Evolutionary conservation across 37 sponge, comb jelly and placozoan genomes (phyloP), one percentile per base, ranked within the genome.

Genomic region (Amphimedon queenslandica): DNA sequence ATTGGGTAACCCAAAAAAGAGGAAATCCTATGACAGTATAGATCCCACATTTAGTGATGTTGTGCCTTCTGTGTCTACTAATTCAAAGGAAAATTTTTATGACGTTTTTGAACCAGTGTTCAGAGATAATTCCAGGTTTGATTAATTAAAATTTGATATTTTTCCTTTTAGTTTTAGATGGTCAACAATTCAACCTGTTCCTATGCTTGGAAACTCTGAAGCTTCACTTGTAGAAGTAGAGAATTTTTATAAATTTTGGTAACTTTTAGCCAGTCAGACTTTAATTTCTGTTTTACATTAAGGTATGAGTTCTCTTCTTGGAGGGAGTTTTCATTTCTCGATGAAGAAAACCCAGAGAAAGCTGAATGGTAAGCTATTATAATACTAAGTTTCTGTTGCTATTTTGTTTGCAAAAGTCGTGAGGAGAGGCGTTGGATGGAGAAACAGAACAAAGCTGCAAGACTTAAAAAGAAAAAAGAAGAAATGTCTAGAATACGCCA

Each of bases 281-380:
- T 39, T n/a, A 29, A 37, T 64, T 40, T 61, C 42, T 30, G 64
- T 61, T 16, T 60, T 24, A 61, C 57, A 5, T 5, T n/a, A 43
- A 89, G 90, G 90, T 96, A 93, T 55, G 66, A 77, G n/a, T 94
- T 98, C 74, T 80, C 88, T 23, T 88, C 93, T 23, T 98, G 99
- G 99, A 80, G 99, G 55, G 99, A 98, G 41, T 98, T 92, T 40
- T 98, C 99, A 0, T 98, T 92, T 55, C 74, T 87, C 1, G 99
- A 98, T 70, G 87, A 98, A 58, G 95, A 98, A 64, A 88, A 91
- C 28, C 63, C 66, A 13, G 90, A 94, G 56, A 98, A 94, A 42
- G 99, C 92, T 37, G 95, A 98, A 70, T 73, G 75, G 86, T 91
- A 72, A 64, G 86, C 58, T n/a, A 0, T 0, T 6, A 16, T 57